A percentile compares a stretch with the other conserved stretches of the same genome.
Conservation (phyloP, 2,888 invertebrate species). For the Stegophylla sp. region DNA sequence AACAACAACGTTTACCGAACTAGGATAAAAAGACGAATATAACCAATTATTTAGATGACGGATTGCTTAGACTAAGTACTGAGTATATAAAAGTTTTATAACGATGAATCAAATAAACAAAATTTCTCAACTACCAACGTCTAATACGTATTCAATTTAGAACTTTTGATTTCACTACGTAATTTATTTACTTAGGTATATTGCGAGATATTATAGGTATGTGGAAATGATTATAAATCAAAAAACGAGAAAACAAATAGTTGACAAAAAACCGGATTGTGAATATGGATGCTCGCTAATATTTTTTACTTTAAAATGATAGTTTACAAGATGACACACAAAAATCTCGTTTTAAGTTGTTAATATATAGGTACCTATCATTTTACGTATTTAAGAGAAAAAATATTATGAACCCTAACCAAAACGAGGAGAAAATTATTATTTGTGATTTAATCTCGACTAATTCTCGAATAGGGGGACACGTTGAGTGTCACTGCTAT, state of each 20-base stretch:
- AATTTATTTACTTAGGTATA: neutral
- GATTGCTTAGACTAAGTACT: neutral
- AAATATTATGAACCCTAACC: neutral
- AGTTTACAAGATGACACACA: neutral
- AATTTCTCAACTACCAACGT: neutral
- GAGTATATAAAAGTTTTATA: neutral
- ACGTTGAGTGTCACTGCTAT: constrained; percentile 8
- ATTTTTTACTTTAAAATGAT: neutral
- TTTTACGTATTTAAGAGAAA: neutral
- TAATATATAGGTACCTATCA: neutral
- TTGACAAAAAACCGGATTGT: constrained; percentile 33
- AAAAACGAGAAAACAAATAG: constrained; percentile 8
- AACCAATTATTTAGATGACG: neutral
- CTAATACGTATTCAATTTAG: no score
- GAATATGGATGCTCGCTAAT: neutral
- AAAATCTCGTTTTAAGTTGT: constrained; percentile 23
- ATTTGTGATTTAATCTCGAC: neutral
- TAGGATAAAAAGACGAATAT: neutral
- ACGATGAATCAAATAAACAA: neutral
- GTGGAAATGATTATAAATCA: constrained; percentile 21
- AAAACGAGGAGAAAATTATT: neutral
- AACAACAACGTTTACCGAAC: neutral
- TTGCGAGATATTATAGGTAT: neutral
- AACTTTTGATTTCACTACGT: constrained; percentile 27
- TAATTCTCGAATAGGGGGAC: neutral